phyloP scores from a whole-genome alignment of 53 echinoderm and acorn worm genomes.

The Stichopus horrens region DNA sequence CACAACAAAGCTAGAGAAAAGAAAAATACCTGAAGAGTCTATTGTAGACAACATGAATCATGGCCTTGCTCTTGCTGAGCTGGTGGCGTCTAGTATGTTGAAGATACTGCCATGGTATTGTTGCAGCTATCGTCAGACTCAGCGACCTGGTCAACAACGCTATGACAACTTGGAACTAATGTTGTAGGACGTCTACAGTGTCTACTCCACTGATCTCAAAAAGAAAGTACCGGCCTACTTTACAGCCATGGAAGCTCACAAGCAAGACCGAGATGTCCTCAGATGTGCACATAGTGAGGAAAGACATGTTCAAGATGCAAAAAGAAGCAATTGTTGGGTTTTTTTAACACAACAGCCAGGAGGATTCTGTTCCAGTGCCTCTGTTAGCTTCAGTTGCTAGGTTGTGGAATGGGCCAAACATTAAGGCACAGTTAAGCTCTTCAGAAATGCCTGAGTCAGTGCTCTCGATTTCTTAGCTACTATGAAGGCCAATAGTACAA shows the following conservation, averaged over 20 bases:
- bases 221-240: slow-evolving; percentile 41
- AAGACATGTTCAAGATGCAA: slow-evolving; percentile 46
- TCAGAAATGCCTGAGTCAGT: neutral
- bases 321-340: slow-evolving; percentile 7
- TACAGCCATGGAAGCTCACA: slow-evolving; percentile 48
- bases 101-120: neutral
- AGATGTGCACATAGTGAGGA: slow-evolving; percentile 41
- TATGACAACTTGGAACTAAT: neutral
- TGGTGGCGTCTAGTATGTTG: neutral
- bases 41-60: neutral
- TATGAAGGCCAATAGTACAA: neutral
- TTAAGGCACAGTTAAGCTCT: neutral
- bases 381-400: slow-evolving; percentile 47
- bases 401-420: slow-evolving; percentile 58
- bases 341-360: slow-evolving; percentile 19
- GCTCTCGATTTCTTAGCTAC: slow-evolving; percentile 24
- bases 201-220: slow-evolving; percentile 17
- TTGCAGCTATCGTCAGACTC: slow-evolving; percentile 16
- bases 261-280: slow-evolving; percentile 53
- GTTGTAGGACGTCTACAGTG: neutral
- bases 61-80: slow-evolving; percentile 19
- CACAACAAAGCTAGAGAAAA: neutral
- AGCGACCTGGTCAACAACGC: slow-evolving; percentile 9
- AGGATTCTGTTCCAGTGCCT: slow-evolving; percentile 24
- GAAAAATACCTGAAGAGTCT: neutral